Conservation (phyloP, 2,797 vertebrate genomes). For the Rhabdophis nuchalis region DNA sequence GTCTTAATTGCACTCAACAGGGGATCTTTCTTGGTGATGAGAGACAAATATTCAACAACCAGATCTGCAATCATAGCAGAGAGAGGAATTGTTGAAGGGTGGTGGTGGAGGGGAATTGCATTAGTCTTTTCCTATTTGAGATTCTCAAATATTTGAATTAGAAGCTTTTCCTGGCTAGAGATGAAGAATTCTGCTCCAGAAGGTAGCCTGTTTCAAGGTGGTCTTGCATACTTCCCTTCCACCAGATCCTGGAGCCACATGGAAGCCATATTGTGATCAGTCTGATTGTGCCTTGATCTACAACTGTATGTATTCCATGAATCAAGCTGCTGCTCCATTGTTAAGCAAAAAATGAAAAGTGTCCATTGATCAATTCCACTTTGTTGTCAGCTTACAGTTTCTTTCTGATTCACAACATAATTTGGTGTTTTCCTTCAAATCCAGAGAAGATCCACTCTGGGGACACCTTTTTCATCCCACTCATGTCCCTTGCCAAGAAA, state of each 20-base stretch:
- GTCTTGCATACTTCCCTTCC: background rate
- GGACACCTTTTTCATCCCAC: background rate
- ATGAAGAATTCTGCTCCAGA: no score
- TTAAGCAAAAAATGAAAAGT: background rate
- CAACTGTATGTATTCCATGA: background rate
- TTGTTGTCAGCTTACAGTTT: background rate
- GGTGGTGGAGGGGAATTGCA: background rate
- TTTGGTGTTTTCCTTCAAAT: background rate
- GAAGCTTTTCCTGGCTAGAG: background rate
- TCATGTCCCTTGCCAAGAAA: background rate
- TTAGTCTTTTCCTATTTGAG: conserved; percentile 7
- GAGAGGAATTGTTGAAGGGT: background rate
- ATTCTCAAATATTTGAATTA: background rate
- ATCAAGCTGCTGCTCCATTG: background rate
- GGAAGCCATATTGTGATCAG: background rate
- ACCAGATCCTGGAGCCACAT: background rate
- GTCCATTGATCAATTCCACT: background rate
- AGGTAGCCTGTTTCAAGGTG: background rate
- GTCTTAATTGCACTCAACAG: conserved; percentile 74
- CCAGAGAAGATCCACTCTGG: background rate
- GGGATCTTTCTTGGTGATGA: conserved; percentile 70
- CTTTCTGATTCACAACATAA: background rate
- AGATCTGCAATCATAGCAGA: conserved; percentile 50
- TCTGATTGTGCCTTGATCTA: background rate
- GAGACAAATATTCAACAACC: conserved; percentile 60